A percentile compares a stretch with the other conserved stretches of the same genome.
phyloP scores from a whole-genome alignment of 2,888 invertebrate genomes.

The Omphaloscelis lunosa region DNA sequence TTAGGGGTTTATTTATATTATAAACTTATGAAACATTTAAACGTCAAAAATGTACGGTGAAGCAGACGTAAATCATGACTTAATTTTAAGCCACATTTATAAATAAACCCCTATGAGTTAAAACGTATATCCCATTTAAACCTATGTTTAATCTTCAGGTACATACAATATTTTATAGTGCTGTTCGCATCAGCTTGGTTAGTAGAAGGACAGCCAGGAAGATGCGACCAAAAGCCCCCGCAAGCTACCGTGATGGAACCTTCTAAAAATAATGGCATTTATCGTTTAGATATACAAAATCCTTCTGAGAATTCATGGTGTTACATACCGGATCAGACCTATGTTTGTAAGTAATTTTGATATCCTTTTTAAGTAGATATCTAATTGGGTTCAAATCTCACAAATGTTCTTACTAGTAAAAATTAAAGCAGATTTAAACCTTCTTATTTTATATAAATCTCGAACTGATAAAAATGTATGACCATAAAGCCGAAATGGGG shows the following conservation, averaged over 20 bases:
- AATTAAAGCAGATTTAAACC: background rate
- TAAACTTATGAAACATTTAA: background rate
- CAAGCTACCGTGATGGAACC: slow-evolving; percentile 74
- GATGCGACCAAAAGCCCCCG: slow-evolving; percentile 83
- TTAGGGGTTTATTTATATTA: background rate
- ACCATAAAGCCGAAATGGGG: background rate
- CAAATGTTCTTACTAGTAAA: background rate
- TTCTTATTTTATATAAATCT: background rate
- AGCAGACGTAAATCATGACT: background rate
- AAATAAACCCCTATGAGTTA: background rate
- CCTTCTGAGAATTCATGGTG: slow-evolving; percentile 66
- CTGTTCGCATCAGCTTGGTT: slow-evolving; percentile 56
- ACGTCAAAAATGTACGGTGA: background rate
- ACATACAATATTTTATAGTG: slow-evolving; percentile 58
- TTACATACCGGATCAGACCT: slow-evolving; percentile 84
- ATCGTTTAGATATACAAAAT: slow-evolving; percentile 74
- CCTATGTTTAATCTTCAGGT: slow-evolving; percentile 69
- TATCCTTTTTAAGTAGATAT: background rate
- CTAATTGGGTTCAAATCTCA: background rate
- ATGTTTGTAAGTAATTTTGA: slow-evolving; percentile 79
- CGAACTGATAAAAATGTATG: background rate
- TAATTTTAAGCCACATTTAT: background rate
- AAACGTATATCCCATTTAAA: background rate
- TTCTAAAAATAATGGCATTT: slow-evolving; percentile 77
- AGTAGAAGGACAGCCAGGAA: slow-evolving; percentile 68